These are phyloP conservation scores for Lycorma delicatula DNA, from an alignment of 1,140 invertebrate genomes.

Conservation along the genomic window DNA sequence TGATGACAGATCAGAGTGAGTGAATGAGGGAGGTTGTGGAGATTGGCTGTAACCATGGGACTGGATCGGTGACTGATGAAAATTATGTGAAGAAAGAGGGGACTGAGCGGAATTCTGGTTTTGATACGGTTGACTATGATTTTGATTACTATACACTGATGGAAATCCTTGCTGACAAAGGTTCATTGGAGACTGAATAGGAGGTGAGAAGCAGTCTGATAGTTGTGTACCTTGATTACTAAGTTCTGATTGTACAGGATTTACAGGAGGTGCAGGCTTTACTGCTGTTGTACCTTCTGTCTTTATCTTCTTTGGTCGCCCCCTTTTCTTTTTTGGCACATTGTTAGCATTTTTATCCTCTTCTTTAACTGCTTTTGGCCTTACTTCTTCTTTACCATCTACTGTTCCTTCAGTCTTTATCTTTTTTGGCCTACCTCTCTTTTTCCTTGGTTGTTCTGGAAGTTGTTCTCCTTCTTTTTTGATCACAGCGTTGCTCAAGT, in stretches of 20 bases:
- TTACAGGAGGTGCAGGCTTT: slow-evolving; percentile 26
- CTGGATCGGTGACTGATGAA: slow-evolving; percentile 30
- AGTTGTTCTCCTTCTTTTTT: slow-evolving; percentile 29
- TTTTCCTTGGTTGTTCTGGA: slow-evolving; percentile 56
- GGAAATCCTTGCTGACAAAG: slow-evolving; percentile 38
- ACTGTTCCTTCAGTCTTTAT: slow-evolving; percentile 46
- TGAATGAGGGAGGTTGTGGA: slow-evolving; percentile 51
- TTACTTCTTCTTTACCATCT: slow-evolving; percentile 46
- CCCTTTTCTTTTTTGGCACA: slow-evolving; percentile 78
- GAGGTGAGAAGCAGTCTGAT: slow-evolving; percentile 44
- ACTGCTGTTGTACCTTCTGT: slow-evolving; percentile 13
- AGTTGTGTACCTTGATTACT: slow-evolving; percentile 29
- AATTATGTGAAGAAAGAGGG: slow-evolving; percentile 27
- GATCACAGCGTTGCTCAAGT: slow-evolving; percentile 40
- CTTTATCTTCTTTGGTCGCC: slow-evolving; percentile 78
- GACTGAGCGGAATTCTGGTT: slow-evolving; percentile 30
- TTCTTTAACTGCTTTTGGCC: slow-evolving; percentile 38
- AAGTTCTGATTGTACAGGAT: slow-evolving; percentile 29
- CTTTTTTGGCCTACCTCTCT: slow-evolving; percentile 76
- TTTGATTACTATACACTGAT: slow-evolving; percentile 40
- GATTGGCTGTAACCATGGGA: slow-evolving; percentile 36
- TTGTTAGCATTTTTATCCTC: slow-evolving; percentile 41
- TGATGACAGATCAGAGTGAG: slow-evolving; percentile 63
- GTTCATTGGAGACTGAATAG: slow-evolving; percentile 42
- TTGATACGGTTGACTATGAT: slow-evolving; percentile 36